Base-by-base conservation (phyloP, 2,888 invertebrate species). In the Fissipunctia ypsillon region DNA sequence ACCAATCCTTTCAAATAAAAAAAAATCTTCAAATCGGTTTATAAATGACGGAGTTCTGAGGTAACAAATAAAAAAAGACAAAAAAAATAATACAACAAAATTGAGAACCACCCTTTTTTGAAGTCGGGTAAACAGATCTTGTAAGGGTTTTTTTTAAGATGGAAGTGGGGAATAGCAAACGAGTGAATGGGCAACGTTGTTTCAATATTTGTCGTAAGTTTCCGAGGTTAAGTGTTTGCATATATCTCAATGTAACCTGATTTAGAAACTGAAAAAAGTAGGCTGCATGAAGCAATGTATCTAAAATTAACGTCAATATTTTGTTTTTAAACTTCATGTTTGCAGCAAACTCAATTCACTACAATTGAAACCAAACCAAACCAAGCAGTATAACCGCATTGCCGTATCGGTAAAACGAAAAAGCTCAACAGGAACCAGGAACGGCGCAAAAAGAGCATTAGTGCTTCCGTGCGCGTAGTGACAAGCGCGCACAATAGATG, bases 401-500 rank as follows among this genome's bases (percentile, higher is more conserved):
- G 81, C 82, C 70, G 79, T 61, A 66, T 74, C 64, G 68, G 73
- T 73, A 78, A 84, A 80, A 76, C 75, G 80, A 84, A 84, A 81
- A 80, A 71, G 56, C 66, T 79, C 67, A 52, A 77, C 74, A 69
- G 71, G 59, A 48, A 57, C 28, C 48, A 25, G 28, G 45, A 35
- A 25, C 19, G 12, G 16, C 59, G 65, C 80, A 85, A 85, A 85
- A 85, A 87, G 83, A 84, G 77, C 87, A 87, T 85, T 85, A 80
- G 78, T 71, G 81, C 72, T 85, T 85, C 84, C 85, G 84, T 73
- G 73, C 74, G 80, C 75, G 84, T 73, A 83, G 88, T 87, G 84
- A 85, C 87, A 76, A 69, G 84, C 67, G 66, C 75, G 56, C 80
- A 76, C 89, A 84, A 89, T 88, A 87, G 90, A 90, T 89, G 88